These are phyloP conservation scores for Vicugna pacos DNA, from an alignment of 2,113 vertebrate genomes.

Conservation along the genomic window DNA sequence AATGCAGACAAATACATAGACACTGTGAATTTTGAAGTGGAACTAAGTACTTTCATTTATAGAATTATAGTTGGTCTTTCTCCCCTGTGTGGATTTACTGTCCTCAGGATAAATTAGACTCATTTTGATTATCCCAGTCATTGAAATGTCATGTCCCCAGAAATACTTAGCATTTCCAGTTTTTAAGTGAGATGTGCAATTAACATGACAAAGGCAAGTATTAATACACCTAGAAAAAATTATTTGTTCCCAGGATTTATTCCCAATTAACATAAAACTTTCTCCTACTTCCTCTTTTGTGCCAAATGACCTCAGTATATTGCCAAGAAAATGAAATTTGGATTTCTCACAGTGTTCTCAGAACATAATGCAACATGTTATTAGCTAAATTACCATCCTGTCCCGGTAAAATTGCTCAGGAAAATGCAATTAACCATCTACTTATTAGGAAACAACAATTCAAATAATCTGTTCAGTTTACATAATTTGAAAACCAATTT, in stretches of 20 bases:
- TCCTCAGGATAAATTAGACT: slow-evolving; percentile 53
- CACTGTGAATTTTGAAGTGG: not conserved
- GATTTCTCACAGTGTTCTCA: slow-evolving; percentile 8
- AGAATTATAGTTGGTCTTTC: slow-evolving; percentile 39
- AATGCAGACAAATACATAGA: not conserved
- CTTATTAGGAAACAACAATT: slow-evolving; percentile 41
- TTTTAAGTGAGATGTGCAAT: slow-evolving; percentile 17
- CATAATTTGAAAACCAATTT: slow-evolving; percentile 31
- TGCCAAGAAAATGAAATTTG: slow-evolving; percentile 11
- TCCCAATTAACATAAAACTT: slow-evolving; percentile 2
- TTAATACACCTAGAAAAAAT: slow-evolving; percentile 27
- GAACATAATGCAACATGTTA: not conserved
- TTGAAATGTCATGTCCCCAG: slow-evolving; percentile 63
- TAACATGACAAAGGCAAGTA: slow-evolving; percentile 4
- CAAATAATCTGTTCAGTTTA: slow-evolving; percentile 44
- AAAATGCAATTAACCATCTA: slow-evolving; percentile 14
- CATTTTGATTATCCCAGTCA: slow-evolving; percentile 52
- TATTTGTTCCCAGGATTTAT: not conserved
- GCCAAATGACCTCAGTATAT: not conserved
- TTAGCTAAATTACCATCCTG: not conserved
- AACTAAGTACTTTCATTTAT: slow-evolving; percentile 66
- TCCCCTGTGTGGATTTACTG: slow-evolving; percentile 31
- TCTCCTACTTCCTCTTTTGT: not conserved
- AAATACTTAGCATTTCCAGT: slow-evolving; percentile 57
- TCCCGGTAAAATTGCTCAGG: slow-evolving; percentile 8